Base-by-base conservation (phyloP, 2,888 invertebrate species). In the Coremacera marginata region DNA sequence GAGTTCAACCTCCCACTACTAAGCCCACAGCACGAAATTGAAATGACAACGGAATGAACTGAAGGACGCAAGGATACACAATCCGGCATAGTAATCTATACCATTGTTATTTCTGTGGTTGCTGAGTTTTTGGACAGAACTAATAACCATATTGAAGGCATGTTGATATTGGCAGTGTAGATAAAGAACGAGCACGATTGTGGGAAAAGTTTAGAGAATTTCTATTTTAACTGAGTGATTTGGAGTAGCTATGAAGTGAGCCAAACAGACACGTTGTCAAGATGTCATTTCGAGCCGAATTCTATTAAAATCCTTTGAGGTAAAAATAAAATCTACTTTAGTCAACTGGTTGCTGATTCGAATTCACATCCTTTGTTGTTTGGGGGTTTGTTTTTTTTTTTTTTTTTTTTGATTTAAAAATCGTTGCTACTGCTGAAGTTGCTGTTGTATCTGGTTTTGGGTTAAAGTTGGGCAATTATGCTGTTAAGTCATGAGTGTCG, bases 241-340 rank as follows among this genome's bases (percentile, higher is more conserved):
- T 11, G 44, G 14, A 44, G 44, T 44, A 44, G 44, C 44, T 44
- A 11, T 44, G 44, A 44, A 44, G 44, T 44, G 44, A 44, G 14
- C 44, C 44, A 44, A 11, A 14, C 44, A 44, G 44, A 44, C 44
- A 44, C 44, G 44, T 44, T 44, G 44, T 11, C 1, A 11, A 44
- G 44, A 44, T 44, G 44, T 25, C 8, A 25, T 55, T 52, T 37
- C 14, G 25, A 60, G 22, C 57, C 67, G 55, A 67, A 67, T 74
- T 55, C 74, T 55, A 74, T 74, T 55, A 55, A 16, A 74, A 74
- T 52, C 51, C 67, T 55, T 37, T 22, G 74, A 74, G 55, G 67
- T 52, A 65, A 65, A 74, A 74, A 49, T 31, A 52, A 63, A 71
- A 14, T 65, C 65, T 52, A 51, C 62, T 71, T n/a, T 19, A 71